Evolutionary conservation across 2,113 vertebrate genomes (phyloP).

Genomic region (Channa maculata): DNA sequence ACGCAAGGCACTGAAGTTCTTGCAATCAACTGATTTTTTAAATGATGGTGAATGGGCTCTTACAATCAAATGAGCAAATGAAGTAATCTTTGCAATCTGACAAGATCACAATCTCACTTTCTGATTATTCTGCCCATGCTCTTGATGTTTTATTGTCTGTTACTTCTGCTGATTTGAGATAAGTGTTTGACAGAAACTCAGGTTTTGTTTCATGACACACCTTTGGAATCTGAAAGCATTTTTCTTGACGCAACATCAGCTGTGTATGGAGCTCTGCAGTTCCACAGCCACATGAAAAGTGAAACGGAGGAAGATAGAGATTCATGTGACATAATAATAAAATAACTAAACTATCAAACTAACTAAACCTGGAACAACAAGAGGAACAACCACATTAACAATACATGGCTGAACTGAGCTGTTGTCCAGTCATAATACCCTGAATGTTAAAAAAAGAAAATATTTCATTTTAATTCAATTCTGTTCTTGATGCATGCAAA

Average conservation of each 20-base stretch:
- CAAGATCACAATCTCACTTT: slow-evolving; percentile 21
- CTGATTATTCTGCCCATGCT: slow-evolving; percentile 22
- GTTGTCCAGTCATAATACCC: background rate
- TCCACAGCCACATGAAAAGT: background rate
- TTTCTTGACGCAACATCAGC: slow-evolving; percentile 1
- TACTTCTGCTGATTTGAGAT: slow-evolving; percentile 31
- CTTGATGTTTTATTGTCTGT: slow-evolving; percentile 3
- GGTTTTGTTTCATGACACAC: slow-evolving; percentile 9
- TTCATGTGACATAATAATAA: no score
- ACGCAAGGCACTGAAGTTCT: slow-evolving; percentile 17
- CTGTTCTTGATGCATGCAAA: no score
- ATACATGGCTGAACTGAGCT: background rate
- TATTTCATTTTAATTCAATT: background rate
- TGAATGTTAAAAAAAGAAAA: background rate
- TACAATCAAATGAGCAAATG: slow-evolving; percentile 36
- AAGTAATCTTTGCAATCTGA: slow-evolving; percentile 33
- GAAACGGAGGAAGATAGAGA: background rate
- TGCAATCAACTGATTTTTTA: slow-evolving; percentile 30
- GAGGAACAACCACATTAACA: background rate
- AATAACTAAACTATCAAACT: no score
- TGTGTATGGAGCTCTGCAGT: background rate
- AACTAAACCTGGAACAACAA: background rate
- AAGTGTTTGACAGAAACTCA: slow-evolving; percentile 2
- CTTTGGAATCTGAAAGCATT: slow-evolving; percentile 7
- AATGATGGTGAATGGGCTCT: slow-evolving; percentile 40